Evolutionary conservation across 2,888 invertebrate genomes (phyloP).

Genomic region (Amphipoea lucens): DNA sequence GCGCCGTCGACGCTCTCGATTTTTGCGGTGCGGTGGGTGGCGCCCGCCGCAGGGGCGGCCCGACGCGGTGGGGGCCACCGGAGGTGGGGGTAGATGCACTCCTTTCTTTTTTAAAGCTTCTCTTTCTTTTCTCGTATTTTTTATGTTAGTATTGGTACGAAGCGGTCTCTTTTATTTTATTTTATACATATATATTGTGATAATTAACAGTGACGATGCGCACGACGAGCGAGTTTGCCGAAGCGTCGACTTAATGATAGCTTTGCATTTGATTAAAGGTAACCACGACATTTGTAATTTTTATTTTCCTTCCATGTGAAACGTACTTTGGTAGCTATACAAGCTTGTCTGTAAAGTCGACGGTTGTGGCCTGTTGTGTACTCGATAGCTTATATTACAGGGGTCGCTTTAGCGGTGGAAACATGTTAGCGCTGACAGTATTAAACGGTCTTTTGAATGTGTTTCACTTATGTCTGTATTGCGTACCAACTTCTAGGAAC

Average conservation of each 20-base stretch:
- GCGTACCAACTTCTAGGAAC: constrained; percentile 43
- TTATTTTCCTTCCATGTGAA: constrained; percentile 78
- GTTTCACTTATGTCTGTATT: constrained; percentile 63
- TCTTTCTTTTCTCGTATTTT: constrained; percentile 90
- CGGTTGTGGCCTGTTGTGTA: constrained; percentile 74
- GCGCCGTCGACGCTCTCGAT: constrained; percentile 91
- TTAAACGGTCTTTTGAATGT: constrained; percentile 80
- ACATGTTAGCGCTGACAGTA: constrained; percentile 79
- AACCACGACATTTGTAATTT: constrained; percentile 85
- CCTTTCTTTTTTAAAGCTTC: constrained; percentile 90
- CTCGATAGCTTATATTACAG: constrained; percentile 75
- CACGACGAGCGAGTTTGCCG: constrained; percentile 86
- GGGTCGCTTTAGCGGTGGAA: constrained; percentile 76
- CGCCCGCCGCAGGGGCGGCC: constrained; percentile 90
- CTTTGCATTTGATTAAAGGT: constrained; percentile 89
- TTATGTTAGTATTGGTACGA: constrained; percentile 88
- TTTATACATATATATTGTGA: constrained; percentile 87
- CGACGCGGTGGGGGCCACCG: constrained; percentile 83
- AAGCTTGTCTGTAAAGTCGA: constrained; percentile 67
- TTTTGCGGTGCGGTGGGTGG: constrained; percentile 92
- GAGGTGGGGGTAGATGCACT: constrained; percentile 89
- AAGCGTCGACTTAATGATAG: constrained; percentile 88
- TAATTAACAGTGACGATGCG: constrained; percentile 89
- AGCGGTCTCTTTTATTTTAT: constrained; percentile 90
- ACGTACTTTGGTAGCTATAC: constrained; percentile 67